Conservation (phyloP, 2,888 invertebrate species). For the Drosophila recens region DNA sequence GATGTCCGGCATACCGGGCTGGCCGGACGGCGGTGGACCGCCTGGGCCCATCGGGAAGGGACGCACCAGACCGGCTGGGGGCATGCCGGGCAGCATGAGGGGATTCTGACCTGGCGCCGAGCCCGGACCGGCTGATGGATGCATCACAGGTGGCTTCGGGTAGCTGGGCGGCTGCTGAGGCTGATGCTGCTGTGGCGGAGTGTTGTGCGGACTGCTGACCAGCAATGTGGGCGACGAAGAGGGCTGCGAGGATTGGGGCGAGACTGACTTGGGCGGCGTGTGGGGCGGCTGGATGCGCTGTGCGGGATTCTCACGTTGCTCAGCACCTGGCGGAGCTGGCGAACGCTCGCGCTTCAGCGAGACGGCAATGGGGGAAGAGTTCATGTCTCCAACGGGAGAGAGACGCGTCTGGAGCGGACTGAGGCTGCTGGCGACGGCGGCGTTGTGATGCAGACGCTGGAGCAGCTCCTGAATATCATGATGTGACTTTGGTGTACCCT, state of each 20-base stretch:
- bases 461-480: slow-evolving; percentile 84
- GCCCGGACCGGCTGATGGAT: slow-evolving; percentile 41
- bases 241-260: slow-evolving; percentile 82
- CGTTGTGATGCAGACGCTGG: slow-evolving; percentile 82
- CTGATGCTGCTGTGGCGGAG: slow-evolving; percentile 62
- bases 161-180: slow-evolving; percentile 61
- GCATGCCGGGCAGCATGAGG: slow-evolving; percentile 82
- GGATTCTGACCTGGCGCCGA: slow-evolving; percentile 50
- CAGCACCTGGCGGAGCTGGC: slow-evolving; percentile 73
- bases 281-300: slow-evolving; percentile 84
- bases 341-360: slow-evolving; percentile 83
- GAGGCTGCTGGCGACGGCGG: slow-evolving; percentile 78
- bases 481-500: slow-evolving; percentile 75
- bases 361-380: slow-evolving; percentile 49
- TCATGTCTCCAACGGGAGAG: slow-evolving; percentile 62
- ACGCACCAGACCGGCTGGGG: slow-evolving; percentile 82
- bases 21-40: slow-evolving; percentile 71
- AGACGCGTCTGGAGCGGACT: slow-evolving; percentile 81
- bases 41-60: slow-evolving; percentile 83
- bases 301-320: slow-evolving; percentile 82
- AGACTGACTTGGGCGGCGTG: slow-evolving; percentile 84
- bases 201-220: slow-evolving; percentile 73
- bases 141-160: slow-evolving; percentile 59
- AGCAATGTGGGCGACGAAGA: slow-evolving; percentile 76
- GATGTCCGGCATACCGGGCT: slow-evolving; percentile 83